phyloP scores from a whole-genome alignment of 2,113 vertebrate genomes.

The Coreoperca whiteheadi region DNA sequence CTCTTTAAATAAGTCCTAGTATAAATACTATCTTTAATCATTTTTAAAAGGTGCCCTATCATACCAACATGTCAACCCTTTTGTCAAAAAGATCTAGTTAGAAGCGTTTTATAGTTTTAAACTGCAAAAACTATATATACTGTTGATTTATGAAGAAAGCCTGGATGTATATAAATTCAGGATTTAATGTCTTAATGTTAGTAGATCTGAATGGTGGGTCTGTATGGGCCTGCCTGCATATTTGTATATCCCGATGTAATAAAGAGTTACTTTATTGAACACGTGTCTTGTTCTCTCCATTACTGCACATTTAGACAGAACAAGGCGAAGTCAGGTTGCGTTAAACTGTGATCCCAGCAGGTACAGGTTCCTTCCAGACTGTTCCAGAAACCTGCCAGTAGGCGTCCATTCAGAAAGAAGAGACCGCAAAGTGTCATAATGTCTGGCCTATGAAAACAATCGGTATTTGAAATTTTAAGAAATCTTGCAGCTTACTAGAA shows the following conservation, averaged over 20 bases:
- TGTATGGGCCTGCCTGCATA: conserved; percentile 37
- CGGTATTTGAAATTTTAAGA: not conserved
- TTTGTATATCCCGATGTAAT: conserved; percentile 69
- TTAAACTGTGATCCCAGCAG: conserved; percentile 7
- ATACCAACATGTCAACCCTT: conserved; percentile 32
- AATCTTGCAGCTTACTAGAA: not conserved
- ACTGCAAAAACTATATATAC: conserved; percentile 35
- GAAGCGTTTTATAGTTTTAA: conserved; percentile 49
- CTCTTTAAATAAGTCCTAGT: conserved; percentile 68
- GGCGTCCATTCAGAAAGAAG: not conserved
- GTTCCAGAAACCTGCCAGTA: conserved; percentile 62
- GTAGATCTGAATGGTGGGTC: conserved; percentile 46
- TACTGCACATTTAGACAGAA: not conserved
- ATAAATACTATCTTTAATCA: conserved; percentile 44
- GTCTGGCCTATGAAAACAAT: not conserved
- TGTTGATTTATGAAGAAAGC: not conserved
- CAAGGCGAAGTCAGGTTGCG: not conserved
- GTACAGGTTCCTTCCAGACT: conserved; percentile 43
- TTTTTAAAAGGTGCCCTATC: conserved; percentile 23
- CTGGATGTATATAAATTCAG: conserved; percentile 32
- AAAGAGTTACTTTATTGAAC: conserved; percentile 65
- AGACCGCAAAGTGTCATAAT: accelerated
- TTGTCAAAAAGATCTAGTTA: conserved; percentile 40
- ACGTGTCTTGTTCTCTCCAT: conserved; percentile 18
- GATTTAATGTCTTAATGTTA: conserved; percentile 50